Percentiles rank a stretch among this genome's conserved stretches.
phyloP scores from a whole-genome alignment of 1,140 invertebrate genomes.

The Cecropterus lyciades region DNA sequence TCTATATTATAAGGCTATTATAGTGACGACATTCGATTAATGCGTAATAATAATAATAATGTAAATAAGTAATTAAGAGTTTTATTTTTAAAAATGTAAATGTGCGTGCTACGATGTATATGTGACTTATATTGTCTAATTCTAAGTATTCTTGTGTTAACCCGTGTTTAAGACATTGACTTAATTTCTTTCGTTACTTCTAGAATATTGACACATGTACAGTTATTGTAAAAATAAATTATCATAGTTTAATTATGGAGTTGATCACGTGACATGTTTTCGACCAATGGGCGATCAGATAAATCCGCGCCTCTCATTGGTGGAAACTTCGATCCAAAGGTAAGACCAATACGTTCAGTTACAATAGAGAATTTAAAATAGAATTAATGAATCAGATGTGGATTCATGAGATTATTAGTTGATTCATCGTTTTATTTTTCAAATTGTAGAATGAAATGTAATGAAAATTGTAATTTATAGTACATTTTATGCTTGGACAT shows the following conservation, averaged over 20 bases:
- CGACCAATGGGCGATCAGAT: constrained; percentile 9
- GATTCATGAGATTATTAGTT: constrained; percentile 64
- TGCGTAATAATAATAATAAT: constrained; percentile 49
- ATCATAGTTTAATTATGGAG: constrained; percentile 27
- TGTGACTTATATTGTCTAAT: constrained; percentile 63
- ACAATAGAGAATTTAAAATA: constrained; percentile 36
- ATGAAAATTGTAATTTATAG: constrained; percentile 78
- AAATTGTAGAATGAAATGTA: constrained; percentile 66
- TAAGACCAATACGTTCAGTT: constrained; percentile 35
- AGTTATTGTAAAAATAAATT: constrained; percentile 38
- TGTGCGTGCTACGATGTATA: constrained; percentile 78
- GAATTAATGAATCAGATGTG: constrained; percentile 30
- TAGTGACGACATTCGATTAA: constrained; percentile 46
- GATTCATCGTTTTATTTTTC: constrained; percentile 57
- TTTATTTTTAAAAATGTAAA: constrained; percentile 78
- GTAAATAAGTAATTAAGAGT: constrained; percentile 65
- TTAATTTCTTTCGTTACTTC: constrained; percentile 17
- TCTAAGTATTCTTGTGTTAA: constrained; percentile 33
- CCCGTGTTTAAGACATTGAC: constrained; percentile 24
- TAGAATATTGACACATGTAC: constrained; percentile 32
- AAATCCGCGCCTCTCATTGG: constrained; percentile 21
- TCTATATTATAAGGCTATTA: constrained; percentile 46
- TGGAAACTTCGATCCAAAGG: constrained; percentile 23
- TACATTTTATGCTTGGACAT: constrained; percentile 76
- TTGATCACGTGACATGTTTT: constrained; percentile 14